Conservation (phyloP, 2,888 invertebrate species). For the Ctena decussata region DNA sequence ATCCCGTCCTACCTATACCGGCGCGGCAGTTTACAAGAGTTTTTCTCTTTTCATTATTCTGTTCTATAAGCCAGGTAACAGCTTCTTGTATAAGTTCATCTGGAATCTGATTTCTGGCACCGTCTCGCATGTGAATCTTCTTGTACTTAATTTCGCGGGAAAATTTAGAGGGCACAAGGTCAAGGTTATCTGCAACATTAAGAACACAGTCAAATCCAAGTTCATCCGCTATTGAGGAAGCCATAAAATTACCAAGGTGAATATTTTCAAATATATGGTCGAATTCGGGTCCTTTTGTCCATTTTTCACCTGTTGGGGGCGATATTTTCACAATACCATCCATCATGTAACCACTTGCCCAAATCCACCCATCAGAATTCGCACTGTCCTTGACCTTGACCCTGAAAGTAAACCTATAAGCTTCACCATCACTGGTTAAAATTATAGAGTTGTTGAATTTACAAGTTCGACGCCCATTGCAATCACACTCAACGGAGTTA, state of each 20-base stretch:
- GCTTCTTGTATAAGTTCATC: slow-evolving; percentile 52
- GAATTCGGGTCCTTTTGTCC: slow-evolving; percentile 65
- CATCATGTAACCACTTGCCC: slow-evolving; percentile 48
- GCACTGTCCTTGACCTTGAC: background rate
- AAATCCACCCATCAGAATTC: slow-evolving; percentile 29
- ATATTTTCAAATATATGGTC: slow-evolving; percentile 55
- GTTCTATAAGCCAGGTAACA: slow-evolving; percentile 59
- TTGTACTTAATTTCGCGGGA: slow-evolving; percentile 52
- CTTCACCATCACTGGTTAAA: slow-evolving; percentile 59
- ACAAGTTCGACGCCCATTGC: background rate
- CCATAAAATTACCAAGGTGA: slow-evolving; percentile 73
- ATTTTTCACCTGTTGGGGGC: slow-evolving; percentile 52
- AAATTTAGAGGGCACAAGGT: slow-evolving; percentile 53
- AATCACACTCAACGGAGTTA: background rate
- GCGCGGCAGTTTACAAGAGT: slow-evolving; percentile 68
- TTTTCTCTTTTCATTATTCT: slow-evolving; percentile 40
- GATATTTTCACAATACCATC: slow-evolving; percentile 58
- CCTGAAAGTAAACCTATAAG: slow-evolving; percentile 63
- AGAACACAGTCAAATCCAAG: slow-evolving; percentile 65
- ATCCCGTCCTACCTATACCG: slow-evolving; percentile 72
- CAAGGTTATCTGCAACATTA: slow-evolving; percentile 69
- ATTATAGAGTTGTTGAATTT: slow-evolving; percentile 59
- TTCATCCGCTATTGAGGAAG: slow-evolving; percentile 61
- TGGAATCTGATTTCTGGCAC: slow-evolving; percentile 52
- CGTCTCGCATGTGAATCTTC: slow-evolving; percentile 66